phyloP scores from a whole-genome alignment of 2,113 vertebrate genomes.

The Salvelinus alpinus region DNA sequence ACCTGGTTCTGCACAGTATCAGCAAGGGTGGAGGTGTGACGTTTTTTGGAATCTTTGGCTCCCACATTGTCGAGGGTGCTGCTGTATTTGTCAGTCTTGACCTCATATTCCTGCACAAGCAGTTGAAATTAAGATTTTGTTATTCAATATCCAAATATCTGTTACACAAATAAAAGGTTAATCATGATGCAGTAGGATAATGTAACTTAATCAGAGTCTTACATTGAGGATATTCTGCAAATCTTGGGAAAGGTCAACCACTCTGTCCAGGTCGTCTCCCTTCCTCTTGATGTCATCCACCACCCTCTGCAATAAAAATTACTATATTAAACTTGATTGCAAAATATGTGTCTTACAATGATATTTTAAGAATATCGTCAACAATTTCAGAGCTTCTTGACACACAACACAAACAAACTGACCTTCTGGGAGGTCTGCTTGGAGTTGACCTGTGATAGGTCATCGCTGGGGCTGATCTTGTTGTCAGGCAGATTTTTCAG shows the following conservation, averaged over 20 bases:
- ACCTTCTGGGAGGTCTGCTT: conserved; percentile 90
- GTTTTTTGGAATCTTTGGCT: conserved; percentile 62
- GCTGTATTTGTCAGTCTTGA: conserved; percentile 82
- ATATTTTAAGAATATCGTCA: too few species aligned
- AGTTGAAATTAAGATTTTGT: too few species aligned
- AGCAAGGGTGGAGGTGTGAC: conserved; percentile 70
- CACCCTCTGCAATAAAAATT: conserved; percentile 75
- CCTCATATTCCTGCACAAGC: conserved; percentile 82
- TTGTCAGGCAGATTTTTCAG: conserved; percentile 83
- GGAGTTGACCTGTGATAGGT: conserved; percentile 78
- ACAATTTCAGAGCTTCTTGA: too few species aligned
- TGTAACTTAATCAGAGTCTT: conserved; percentile 40
- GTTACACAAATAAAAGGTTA: neutral
- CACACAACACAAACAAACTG: conserved; percentile 18
- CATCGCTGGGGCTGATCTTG: conserved; percentile 74
- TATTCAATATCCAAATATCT: neutral
- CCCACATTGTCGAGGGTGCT: conserved; percentile 77
- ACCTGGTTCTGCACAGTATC: conserved; percentile 87
- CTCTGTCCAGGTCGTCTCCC: conserved; percentile 75
- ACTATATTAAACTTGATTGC: neutral
- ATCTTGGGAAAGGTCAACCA: conserved; percentile 78
- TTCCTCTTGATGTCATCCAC: conserved; percentile 84
- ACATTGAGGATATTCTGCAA: conserved; percentile 84
- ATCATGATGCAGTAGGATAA: neutral
- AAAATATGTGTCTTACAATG: neutral